Conservation (phyloP, 2,888 invertebrate genomes). For the Drosophila buzzatii region DNA sequence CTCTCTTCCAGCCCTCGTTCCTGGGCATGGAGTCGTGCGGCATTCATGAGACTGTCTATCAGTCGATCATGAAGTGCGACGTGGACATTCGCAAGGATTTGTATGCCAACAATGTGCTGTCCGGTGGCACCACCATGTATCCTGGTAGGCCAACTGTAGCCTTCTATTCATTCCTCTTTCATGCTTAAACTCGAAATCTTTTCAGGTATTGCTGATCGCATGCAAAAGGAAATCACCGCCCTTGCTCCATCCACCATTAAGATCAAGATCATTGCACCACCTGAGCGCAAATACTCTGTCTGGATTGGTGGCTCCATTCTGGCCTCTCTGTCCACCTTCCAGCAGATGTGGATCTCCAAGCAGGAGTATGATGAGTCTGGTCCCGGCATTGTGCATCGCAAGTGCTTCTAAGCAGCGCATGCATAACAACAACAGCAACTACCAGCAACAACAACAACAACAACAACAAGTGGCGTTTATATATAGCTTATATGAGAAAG, state of each 20-base stretch:
- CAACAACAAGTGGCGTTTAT: slow-evolving; percentile 62
- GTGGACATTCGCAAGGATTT: slow-evolving; percentile 97
- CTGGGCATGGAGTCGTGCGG: slow-evolving; percentile 93
- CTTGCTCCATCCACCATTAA: slow-evolving; percentile 96
- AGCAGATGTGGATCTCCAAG: slow-evolving; percentile 97
- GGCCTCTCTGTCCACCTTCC: slow-evolving; percentile 95
- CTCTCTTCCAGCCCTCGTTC: slow-evolving; percentile 97
- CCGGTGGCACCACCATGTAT: slow-evolving; percentile 95
- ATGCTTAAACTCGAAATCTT: not conserved
- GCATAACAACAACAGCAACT: slow-evolving; percentile 13
- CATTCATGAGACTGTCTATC: slow-evolving; percentile 97
- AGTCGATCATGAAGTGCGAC: slow-evolving; percentile 99
- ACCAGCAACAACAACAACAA: slow-evolving; percentile 39
- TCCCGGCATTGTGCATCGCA: slow-evolving; percentile 95
- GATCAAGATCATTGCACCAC: slow-evolving; percentile 97
- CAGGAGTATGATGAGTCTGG: slow-evolving; percentile 90
- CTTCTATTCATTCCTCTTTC: no score
- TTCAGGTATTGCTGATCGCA: slow-evolving; percentile 92
- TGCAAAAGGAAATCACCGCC: slow-evolving; percentile 95
- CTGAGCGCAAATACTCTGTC: slow-evolving; percentile 95
- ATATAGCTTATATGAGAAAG: slow-evolving; percentile 58
- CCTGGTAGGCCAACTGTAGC: slow-evolving; percentile 86
- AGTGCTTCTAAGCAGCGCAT: slow-evolving; percentile 93
- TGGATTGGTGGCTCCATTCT: slow-evolving; percentile 95
- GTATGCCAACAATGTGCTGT: slow-evolving; percentile 96